These are phyloP conservation scores for Dryas iulia DNA, from an alignment of 1,140 invertebrate species.

Conservation along the genomic window DNA sequence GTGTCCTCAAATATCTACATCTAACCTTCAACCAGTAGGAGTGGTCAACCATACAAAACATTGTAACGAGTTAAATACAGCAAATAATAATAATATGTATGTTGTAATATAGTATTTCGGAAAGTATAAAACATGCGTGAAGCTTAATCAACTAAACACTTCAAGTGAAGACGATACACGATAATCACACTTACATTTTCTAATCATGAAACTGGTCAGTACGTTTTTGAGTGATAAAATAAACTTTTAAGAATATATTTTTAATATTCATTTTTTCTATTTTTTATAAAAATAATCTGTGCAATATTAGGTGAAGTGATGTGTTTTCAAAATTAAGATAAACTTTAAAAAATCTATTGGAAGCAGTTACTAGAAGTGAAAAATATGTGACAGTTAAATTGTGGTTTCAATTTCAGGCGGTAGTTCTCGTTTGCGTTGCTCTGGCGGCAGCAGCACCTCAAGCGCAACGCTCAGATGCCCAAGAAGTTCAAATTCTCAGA, in stretches of 20 bases:
- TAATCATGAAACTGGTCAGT: slow-evolving; percentile 46
- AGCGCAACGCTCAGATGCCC: slow-evolving; percentile 8
- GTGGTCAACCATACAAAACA: slow-evolving; percentile 52
- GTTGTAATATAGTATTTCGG: slow-evolving; percentile 53
- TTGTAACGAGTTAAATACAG: slow-evolving; percentile 50
- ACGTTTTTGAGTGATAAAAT: neutral
- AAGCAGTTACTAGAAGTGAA: neutral
- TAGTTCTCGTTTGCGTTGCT: slow-evolving; percentile 42
- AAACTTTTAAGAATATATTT: too few relatives aligned
- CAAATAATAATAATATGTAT: slow-evolving; percentile 45
- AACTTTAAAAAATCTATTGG: neutral
- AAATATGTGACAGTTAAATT: neutral
- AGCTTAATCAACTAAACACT: slow-evolving; percentile 41
- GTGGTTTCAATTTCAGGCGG: slow-evolving; percentile 38
- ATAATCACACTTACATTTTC: slow-evolving; percentile 13
- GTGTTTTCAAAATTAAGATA: slow-evolving; percentile 9
- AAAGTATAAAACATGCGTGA: slow-evolving; percentile 58
- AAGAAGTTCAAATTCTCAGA: slow-evolving; percentile 59
- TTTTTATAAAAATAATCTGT: too few relatives aligned
- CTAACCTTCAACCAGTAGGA: slow-evolving; percentile 44
- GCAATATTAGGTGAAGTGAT: slow-evolving; percentile 10
- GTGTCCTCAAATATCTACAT: slow-evolving; percentile 47
- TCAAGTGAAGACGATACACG: slow-evolving; percentile 34
- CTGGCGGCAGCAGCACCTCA: slow-evolving; percentile 44
- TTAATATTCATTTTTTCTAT: too few relatives aligned